Conservation (phyloP, 2,113 vertebrate species). For the Pelecanoides urinatrix region DNA sequence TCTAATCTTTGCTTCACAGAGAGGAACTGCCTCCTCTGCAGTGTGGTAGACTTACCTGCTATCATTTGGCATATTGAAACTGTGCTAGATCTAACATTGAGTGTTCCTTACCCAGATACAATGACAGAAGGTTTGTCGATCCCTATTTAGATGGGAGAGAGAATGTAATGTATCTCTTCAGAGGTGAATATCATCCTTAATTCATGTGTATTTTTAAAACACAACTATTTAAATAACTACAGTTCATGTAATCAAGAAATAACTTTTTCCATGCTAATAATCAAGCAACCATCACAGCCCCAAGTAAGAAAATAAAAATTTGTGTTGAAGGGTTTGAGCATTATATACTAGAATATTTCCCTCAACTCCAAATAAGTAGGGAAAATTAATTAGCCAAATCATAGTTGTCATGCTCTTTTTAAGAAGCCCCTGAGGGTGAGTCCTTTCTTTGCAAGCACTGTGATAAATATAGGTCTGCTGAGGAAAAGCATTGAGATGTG, state of each 20-base stretch:
- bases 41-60: background rate
- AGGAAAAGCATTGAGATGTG: background rate
- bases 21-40: background rate
- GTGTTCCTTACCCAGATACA: background rate
- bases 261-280: background rate
- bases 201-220: background rate
- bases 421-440: background rate
- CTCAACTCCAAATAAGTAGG: background rate
- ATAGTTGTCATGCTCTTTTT: background rate
- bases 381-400: slow-evolving; percentile 35
- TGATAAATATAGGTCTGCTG: background rate
- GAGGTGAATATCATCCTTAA: background rate
- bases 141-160: background rate
- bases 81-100: background rate
- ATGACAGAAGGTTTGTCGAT: background rate
- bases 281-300: background rate
- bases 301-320: background rate
- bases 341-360: background rate
- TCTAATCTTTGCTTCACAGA: background rate
- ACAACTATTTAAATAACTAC: background rate
- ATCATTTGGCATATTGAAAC: background rate
- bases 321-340: background rate
- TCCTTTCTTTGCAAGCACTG: background rate
- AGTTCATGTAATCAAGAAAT: background rate
- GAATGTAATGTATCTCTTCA: background rate